phyloP scores from a whole-genome alignment of 2,888 invertebrate genomes.

The Eupithecia pulchellata region DNA sequence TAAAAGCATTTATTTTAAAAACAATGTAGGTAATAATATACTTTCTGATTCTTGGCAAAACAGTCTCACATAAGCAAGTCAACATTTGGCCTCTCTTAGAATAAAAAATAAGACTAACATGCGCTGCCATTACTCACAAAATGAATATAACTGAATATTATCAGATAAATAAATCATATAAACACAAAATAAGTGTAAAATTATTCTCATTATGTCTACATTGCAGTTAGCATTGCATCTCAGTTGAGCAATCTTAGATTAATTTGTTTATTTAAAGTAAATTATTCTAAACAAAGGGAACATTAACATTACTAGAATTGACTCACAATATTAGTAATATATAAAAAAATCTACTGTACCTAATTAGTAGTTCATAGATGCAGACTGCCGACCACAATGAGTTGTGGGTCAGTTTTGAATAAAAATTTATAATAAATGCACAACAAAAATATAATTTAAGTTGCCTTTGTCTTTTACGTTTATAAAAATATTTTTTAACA shows the following conservation, averaged over 20 bases:
- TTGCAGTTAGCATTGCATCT: constrained; percentile 83
- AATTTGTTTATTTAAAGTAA: constrained; percentile 77
- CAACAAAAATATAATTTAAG: constrained; percentile 83
- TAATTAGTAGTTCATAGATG: constrained; percentile 70
- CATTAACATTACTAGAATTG: constrained; percentile 83
- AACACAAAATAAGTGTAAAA: constrained; percentile 75
- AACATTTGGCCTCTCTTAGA: constrained; percentile 85
- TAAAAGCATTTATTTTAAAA: constrained; percentile 86
- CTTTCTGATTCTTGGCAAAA: constrained; percentile 86
- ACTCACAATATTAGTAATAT: constrained; percentile 82
- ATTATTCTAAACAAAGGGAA: constrained; percentile 82
- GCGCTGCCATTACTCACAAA: constrained; percentile 84
- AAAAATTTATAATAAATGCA: constrained; percentile 83
- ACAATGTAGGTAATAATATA: constrained; percentile 86
- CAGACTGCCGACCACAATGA: constrained; percentile 81
- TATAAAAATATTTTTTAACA: constrained; percentile 83
- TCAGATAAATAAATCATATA: constrained; percentile 79
- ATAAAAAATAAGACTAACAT: constrained; percentile 84
- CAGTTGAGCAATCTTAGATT: constrained; percentile 83
- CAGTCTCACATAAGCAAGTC: constrained; percentile 86
- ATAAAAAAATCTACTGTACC: constrained; percentile 70
- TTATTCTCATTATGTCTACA: constrained; percentile 72
- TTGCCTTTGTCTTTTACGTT: constrained; percentile 83
- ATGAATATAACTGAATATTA: constrained; percentile 76
- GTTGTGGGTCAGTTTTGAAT: constrained; percentile 72